phyloP scores from a whole-genome alignment of 2,797 vertebrate species.

The Nyctalus aviator region DNA sequence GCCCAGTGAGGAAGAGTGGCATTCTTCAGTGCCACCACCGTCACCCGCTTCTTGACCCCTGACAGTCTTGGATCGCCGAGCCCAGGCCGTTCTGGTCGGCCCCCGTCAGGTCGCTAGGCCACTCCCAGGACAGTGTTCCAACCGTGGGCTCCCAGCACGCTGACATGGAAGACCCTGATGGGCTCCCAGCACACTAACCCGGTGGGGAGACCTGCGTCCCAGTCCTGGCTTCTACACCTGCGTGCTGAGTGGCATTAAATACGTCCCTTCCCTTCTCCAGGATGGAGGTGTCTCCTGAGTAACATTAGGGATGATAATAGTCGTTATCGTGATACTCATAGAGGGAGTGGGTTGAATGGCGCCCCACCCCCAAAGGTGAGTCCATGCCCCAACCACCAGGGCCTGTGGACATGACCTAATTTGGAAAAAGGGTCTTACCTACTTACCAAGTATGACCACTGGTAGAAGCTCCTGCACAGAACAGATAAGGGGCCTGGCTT shows the following conservation, averaged over 20 bases:
- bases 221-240: neutral
- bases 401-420: neutral
- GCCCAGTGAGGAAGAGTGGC: neutral
- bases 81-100: neutral
- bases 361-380: neutral
- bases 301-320: neutral
- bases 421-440: neutral
- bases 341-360: neutral
- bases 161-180: too few species aligned
- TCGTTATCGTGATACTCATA: too few species aligned
- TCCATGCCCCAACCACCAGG: too few species aligned
- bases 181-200: too few species aligned
- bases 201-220: neutral
- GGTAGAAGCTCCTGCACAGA: neutral
- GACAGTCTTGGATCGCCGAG: neutral
- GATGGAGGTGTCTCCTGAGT: neutral
- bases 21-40: rapidly evolving
- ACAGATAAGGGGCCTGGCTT: neutral
- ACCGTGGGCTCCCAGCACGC: neutral
- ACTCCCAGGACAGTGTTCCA: rapidly evolving
- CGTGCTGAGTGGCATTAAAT: neutral
- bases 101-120: neutral
- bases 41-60: neutral
- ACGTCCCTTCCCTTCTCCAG: neutral
- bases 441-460: neutral